phyloP scores from a whole-genome alignment of 2,888 invertebrate species.

The Synanthedon myopaeformis region DNA sequence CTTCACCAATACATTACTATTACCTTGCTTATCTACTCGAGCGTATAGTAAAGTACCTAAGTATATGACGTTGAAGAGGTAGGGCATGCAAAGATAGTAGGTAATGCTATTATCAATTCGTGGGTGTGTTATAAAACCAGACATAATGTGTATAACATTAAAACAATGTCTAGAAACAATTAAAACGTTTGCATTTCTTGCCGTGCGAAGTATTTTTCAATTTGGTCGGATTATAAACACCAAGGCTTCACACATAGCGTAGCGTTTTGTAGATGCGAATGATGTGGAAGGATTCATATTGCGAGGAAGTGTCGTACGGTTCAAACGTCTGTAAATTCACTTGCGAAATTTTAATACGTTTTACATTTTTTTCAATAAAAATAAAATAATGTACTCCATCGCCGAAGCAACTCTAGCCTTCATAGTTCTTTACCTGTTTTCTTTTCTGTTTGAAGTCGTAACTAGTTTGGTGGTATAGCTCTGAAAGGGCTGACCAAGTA shows the following conservation, averaged over 20 bases:
- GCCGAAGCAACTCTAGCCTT: constrained; percentile 63
- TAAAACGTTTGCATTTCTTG: not conserved
- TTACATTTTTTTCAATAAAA: not conserved
- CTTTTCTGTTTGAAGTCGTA: constrained; percentile 59
- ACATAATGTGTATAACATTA: not conserved
- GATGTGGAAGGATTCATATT: not conserved
- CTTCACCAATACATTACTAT: too few species aligned
- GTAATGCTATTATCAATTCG: too few species aligned
- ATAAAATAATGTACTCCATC: constrained; percentile 52
- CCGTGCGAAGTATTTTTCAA: not conserved
- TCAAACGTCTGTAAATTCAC: not conserved
- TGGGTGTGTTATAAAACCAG: too few species aligned
- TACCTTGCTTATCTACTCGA: too few species aligned
- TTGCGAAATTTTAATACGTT: not conserved
- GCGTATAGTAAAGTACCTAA: too few species aligned
- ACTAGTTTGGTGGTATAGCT: constrained; percentile 51
- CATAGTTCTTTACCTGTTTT: constrained; percentile 55
- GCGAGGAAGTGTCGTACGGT: not conserved
- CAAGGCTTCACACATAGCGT: not conserved
- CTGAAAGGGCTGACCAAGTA: constrained; percentile 8
- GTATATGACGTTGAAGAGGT: too few species aligned
- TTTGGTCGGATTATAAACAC: not conserved
- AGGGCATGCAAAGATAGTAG: too few species aligned
- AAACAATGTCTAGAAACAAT: not conserved
- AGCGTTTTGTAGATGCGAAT: not conserved